Conservation (phyloP, 2,888 invertebrate genomes). For the Liodrosophila aerea region DNA sequence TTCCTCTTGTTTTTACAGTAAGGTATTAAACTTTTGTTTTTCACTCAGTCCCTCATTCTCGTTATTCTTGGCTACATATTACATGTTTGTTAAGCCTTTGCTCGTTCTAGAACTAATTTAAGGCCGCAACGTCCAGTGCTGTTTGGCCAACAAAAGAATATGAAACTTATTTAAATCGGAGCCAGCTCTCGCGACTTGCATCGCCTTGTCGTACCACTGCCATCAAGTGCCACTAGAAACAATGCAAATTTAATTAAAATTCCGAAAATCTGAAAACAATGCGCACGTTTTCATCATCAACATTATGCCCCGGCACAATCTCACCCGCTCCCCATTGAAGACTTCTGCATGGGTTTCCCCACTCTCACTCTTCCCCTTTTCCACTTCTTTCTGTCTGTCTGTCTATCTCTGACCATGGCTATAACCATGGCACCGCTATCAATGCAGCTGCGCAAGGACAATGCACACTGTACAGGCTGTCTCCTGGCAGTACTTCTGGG, state of each 20-base stretch:
- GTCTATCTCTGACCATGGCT: conserved; percentile 40
- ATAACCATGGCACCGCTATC: conserved; percentile 51
- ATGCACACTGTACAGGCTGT: conserved; percentile 35
- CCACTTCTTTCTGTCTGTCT: neutral
- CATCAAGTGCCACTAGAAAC: conserved; percentile 67
- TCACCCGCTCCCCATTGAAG: conserved; percentile 17
- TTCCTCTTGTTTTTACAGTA: neutral
- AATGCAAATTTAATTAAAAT: conserved; percentile 72
- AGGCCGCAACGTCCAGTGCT: conserved; percentile 26
- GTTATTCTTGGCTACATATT: conserved; percentile 13
- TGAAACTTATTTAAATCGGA: conserved; percentile 64
- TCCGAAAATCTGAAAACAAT: conserved; percentile 70
- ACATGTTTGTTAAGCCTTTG: conserved; percentile 27
- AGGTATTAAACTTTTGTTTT: conserved; percentile 2
- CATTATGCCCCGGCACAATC: conserved; percentile 55
- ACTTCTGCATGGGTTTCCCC: conserved; percentile 12
- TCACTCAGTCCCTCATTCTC: conserved; percentile 14
- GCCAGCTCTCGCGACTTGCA: conserved; percentile 23
- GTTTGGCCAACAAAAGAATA: conserved; percentile 50
- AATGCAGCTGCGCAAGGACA: conserved; percentile 56
- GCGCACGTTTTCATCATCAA: conserved; percentile 64
- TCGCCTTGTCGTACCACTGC: conserved; percentile 14
- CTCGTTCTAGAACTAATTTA: conserved; percentile 47
- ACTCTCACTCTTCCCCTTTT: neutral
- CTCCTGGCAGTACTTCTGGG: conserved; percentile 6